These are phyloP conservation scores for Drosophila truncata DNA, from an alignment of 1,140 invertebrate genomes.

Conservation along the genomic window DNA sequence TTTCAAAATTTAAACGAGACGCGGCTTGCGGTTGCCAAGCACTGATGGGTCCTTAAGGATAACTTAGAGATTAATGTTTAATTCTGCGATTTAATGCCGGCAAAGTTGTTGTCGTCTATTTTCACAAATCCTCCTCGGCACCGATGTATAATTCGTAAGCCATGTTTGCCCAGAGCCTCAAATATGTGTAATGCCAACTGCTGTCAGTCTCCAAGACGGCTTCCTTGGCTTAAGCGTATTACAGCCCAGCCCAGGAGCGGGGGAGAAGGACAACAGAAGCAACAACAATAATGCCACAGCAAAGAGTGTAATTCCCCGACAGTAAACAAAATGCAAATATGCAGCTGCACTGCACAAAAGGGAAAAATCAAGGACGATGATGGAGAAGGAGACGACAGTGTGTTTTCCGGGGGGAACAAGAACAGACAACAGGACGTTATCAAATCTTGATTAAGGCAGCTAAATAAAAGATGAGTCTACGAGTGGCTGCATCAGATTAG, in stretches of 20 bases:
- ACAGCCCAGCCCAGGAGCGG: slow-evolving; percentile 24
- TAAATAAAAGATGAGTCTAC: slow-evolving; percentile 24
- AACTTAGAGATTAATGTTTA: slow-evolving; percentile 15
- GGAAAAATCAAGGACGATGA: slow-evolving; percentile 17
- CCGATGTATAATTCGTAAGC: slow-evolving; percentile 39
- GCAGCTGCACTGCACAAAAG: slow-evolving; percentile 20
- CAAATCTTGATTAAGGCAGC: slow-evolving; percentile 31
- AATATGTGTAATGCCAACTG: slow-evolving; percentile 64
- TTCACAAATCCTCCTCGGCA: slow-evolving; percentile 10
- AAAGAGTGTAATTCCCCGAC: slow-evolving; percentile 37
- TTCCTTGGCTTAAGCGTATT: slow-evolving; percentile 65
- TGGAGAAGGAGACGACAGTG: slow-evolving; percentile 8
- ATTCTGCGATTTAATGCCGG: slow-evolving; percentile 20
- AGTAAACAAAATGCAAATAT: slow-evolving; percentile 79
- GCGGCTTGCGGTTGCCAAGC: background rate
- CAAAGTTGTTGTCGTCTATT: slow-evolving; percentile 30
- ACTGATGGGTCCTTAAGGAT: background rate
- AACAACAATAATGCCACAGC: slow-evolving; percentile 53
- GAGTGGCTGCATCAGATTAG: slow-evolving; percentile 16
- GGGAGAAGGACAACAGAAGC: slow-evolving; percentile 11
- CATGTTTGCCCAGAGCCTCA: slow-evolving; percentile 33
- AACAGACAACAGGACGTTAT: slow-evolving; percentile 38
- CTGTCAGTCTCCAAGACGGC: slow-evolving; percentile 43
- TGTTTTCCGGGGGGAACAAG: slow-evolving; percentile 9
- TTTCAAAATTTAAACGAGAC: slow-evolving; percentile 17